Evolutionary conservation across 2,888 invertebrate species (phyloP).

Genomic region (Plusia festucae): DNA sequence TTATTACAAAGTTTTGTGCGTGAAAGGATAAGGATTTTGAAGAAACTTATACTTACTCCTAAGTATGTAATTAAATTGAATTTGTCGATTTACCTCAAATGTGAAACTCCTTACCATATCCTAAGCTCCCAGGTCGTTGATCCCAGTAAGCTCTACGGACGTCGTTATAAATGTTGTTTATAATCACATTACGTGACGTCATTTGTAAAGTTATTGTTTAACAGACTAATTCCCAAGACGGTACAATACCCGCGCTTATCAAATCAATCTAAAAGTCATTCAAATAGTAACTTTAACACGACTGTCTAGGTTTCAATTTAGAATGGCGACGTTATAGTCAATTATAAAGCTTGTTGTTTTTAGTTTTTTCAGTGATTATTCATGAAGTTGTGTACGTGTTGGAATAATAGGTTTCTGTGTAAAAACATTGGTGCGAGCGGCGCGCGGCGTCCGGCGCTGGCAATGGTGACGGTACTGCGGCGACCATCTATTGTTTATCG

Average conservation of each 20-base stretch:
- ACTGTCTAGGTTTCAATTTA: neutral
- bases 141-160: neutral
- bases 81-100: neutral
- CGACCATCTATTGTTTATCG: conserved; percentile 6
- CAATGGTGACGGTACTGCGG: conserved; percentile 10
- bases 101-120: neutral
- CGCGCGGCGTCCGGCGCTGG: neutral
- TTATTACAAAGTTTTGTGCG: neutral
- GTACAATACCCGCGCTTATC: neutral
- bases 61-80: neutral
- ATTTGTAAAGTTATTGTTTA: neutral
- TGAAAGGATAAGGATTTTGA: no score
- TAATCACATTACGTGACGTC: neutral
- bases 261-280: neutral
- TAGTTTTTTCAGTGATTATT: conserved; percentile 30
- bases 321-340: neutral
- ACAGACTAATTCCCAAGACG: conserved; percentile 14
- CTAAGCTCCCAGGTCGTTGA: neutral
- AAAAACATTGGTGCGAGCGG: no score
- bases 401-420: conserved; percentile 12
- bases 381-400: conserved; percentile 19
- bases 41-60: no score
- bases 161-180: neutral
- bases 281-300: neutral
- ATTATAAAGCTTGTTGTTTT: conserved; percentile 14